phyloP scores from a whole-genome alignment of 1,140 invertebrate genomes.

The Hycleus cichorii region DNA sequence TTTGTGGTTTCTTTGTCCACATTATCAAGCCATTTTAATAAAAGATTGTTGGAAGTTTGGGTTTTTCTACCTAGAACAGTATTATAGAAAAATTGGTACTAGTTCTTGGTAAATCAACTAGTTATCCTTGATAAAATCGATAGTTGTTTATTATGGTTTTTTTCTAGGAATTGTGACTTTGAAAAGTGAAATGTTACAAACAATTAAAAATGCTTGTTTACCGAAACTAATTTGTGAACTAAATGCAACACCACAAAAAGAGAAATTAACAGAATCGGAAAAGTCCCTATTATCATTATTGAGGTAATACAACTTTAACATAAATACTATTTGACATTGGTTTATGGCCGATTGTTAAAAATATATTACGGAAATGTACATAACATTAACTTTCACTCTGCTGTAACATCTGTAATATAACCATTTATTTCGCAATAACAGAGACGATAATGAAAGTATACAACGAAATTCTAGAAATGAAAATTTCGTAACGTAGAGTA shows the following conservation, averaged over 20 bases:
- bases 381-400: slow-evolving; percentile 28
- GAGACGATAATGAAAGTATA: not conserved
- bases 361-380: slow-evolving; percentile 24
- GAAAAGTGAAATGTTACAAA: slow-evolving; percentile 35
- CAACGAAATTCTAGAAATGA: not conserved
- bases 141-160: not conserved
- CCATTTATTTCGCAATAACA: slow-evolving; percentile 6
- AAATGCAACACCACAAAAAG: slow-evolving; percentile 55
- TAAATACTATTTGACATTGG: not conserved
- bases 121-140: too few species aligned
- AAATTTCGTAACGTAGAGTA: not conserved
- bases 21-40: too few species aligned
- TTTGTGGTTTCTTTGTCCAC: too few species aligned
- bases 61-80: too few species aligned
- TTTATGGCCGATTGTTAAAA: slow-evolving; percentile 5
- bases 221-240: slow-evolving; percentile 73
- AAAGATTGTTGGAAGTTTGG: too few species aligned
- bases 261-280: slow-evolving; percentile 63
- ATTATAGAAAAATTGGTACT: too few species aligned
- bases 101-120: too few species aligned
- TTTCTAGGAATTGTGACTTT: slow-evolving; percentile 33
- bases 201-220: slow-evolving; percentile 49
- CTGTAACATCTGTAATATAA: slow-evolving; percentile 23
- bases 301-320: slow-evolving; percentile 46
- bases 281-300: slow-evolving; percentile 60